Evolutionary conservation across 2,888 invertebrate genomes (phyloP).

Genomic region (Elegia similella): DNA sequence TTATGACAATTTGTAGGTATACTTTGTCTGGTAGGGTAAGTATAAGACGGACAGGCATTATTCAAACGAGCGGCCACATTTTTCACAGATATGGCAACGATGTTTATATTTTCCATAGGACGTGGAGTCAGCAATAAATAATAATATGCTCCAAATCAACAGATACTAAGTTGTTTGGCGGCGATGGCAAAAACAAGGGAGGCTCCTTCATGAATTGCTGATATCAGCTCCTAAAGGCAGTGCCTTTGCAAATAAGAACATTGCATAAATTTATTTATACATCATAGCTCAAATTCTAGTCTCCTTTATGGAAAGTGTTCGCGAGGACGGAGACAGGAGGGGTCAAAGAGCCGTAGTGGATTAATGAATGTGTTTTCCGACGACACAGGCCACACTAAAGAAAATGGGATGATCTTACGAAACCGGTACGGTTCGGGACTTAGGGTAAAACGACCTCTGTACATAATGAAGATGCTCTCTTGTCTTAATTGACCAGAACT

Average conservation of each 20-base stretch:
- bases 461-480: slow-evolving; percentile 28
- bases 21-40: too few species aligned
- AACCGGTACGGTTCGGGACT: slow-evolving; percentile 15
- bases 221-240: slow-evolving; percentile 54
- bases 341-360: slow-evolving; percentile 37
- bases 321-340: slow-evolving; percentile 31
- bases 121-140: slow-evolving; percentile 43
- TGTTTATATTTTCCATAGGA: slow-evolving; percentile 39
- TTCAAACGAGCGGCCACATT: slow-evolving; percentile 2
- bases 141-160: slow-evolving; percentile 45
- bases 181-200: slow-evolving; percentile 34
- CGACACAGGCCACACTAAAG: slow-evolving; percentile 19
- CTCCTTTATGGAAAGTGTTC: slow-evolving; percentile 41
- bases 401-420: slow-evolving; percentile 21
- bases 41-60: neutral
- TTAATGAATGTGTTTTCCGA: slow-evolving; percentile 35
- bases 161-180: slow-evolving; percentile 43
- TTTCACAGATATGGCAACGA: slow-evolving; percentile 23
- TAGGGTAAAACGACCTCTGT: slow-evolving; percentile 23
- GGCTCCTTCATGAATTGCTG: slow-evolving; percentile 64
- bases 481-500: slow-evolving; percentile 24
- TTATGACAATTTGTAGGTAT: too few species aligned
- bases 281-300: slow-evolving; percentile 37
- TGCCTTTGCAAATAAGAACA: slow-evolving; percentile 56
- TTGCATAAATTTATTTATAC: slow-evolving; percentile 54